Conservation (phyloP, 2,113 vertebrate species). For the Hippoglossus stenolepis region DNA sequence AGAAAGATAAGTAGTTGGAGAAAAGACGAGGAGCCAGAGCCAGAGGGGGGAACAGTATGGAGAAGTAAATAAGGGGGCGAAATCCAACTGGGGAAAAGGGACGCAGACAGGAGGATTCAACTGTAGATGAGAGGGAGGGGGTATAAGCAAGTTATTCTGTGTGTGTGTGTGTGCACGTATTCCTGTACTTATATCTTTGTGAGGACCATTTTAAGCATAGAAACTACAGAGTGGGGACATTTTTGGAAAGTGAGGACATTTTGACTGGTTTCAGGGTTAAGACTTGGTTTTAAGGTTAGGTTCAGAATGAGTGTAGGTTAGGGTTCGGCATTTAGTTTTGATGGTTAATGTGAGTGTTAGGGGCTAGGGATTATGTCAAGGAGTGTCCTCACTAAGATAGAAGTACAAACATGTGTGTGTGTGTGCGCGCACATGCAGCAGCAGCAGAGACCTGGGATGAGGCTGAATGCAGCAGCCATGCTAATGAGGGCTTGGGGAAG, state of each 20-base stretch:
- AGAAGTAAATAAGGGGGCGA: constrained; percentile 67
- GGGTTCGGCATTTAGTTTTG: no score
- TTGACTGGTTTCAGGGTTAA: no score
- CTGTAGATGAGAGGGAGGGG: constrained; percentile 43
- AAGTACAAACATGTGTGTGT: not conserved
- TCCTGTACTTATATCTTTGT: not conserved
- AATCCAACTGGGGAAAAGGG: constrained; percentile 62
- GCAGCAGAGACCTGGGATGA: constrained; percentile 71
- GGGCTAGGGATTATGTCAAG: no score
- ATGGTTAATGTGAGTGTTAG: no score
- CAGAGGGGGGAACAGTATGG: constrained; percentile 58
- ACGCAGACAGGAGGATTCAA: constrained; percentile 60
- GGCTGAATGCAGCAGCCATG: constrained; percentile 79
- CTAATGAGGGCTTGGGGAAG: constrained; percentile 80
- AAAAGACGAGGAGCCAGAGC: constrained; percentile 59
- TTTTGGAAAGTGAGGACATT: no score
- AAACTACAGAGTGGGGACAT: no score
- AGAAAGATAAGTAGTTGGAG: constrained; percentile 56
- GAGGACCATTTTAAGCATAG: no score
- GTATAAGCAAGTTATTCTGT: constrained; percentile 16
- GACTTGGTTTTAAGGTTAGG: no score
- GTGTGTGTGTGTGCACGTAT: not conserved
- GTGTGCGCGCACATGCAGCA: constrained; percentile 37
- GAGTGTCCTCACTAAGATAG: no score
- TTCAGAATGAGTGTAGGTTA: no score